Evolutionary conservation across 2,113 vertebrate genomes (phyloP).

Genomic region (Clarias batrachus): DNA sequence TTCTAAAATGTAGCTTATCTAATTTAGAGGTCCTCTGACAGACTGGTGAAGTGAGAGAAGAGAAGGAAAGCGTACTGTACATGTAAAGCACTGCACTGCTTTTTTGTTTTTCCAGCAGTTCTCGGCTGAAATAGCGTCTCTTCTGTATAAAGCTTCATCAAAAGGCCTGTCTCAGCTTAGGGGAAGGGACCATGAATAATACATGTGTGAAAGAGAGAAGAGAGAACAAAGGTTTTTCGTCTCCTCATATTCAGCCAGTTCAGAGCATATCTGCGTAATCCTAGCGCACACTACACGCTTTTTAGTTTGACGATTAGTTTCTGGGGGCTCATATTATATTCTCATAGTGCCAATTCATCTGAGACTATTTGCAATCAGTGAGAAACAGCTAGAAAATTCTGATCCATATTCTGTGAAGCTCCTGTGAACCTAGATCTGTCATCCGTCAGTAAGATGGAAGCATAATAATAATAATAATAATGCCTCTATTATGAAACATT

Average conservation of each 20-base stretch:
- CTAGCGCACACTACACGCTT: not conserved
- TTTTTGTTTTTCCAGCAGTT: not conserved
- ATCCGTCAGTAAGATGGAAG: not conserved
- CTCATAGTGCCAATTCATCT: not conserved
- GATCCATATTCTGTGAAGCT: not conserved
- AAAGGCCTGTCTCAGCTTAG: constrained; percentile 15
- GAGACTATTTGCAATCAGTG: not conserved
- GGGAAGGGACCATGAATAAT: constrained; percentile 22
- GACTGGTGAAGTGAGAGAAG: not conserved
- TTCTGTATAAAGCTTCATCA: constrained; percentile 17
- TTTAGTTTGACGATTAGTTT: not conserved
- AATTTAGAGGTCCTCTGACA: not conserved
- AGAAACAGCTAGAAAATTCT: not conserved
- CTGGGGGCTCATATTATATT: not conserved
- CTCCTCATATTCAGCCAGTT: not conserved
- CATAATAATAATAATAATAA: not conserved
- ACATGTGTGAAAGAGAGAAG: constrained; percentile 21
- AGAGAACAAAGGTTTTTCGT: constrained; percentile 1
- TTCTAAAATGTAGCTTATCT: not conserved
- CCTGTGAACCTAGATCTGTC: not conserved
- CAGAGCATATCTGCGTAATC: not conserved
- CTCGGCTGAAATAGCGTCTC: not conserved
- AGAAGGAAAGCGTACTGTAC: not conserved
- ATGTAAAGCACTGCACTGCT: not conserved
- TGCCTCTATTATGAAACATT: not conserved